Conservation (phyloP, 2,797 vertebrate species). For the Distichodus sexfasciatus region DNA sequence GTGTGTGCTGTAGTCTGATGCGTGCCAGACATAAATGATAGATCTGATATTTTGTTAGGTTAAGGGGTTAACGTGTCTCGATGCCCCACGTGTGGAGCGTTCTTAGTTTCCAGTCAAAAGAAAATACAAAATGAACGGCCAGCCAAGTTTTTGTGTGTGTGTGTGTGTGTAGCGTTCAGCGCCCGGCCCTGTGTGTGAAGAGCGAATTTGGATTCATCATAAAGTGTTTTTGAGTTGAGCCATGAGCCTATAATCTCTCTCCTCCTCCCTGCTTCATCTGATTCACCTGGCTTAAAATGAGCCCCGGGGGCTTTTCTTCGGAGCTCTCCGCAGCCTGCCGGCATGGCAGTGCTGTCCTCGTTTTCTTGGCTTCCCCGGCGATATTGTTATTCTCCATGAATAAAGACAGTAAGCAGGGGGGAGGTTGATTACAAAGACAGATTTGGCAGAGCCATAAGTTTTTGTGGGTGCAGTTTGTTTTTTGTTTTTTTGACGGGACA, state of each 20-base stretch:
- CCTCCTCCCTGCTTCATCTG: conserved; percentile 48
- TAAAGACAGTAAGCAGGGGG: conserved; percentile 60
- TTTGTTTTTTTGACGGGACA: conserved; percentile 43
- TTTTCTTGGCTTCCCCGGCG: conserved; percentile 67
- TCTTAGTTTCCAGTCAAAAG: no score
- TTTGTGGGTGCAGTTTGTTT: conserved; percentile 36
- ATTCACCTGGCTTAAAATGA: conserved; percentile 76
- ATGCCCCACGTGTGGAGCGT: no score
- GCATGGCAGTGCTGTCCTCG: conserved; percentile 64
- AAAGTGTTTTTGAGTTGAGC: not conserved
- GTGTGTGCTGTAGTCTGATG: no score
- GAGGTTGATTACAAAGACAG: conserved; percentile 65
- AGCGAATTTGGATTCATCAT: not conserved
- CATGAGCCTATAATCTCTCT: conserved; percentile 8
- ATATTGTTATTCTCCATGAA: conserved; percentile 67
- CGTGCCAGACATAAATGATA: no score
- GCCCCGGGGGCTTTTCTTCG: conserved; percentile 61
- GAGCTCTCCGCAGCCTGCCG: conserved; percentile 68
- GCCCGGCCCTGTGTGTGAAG: no score
- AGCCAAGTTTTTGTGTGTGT: no score
- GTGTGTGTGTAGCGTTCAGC: no score
- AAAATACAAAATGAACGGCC: no score
- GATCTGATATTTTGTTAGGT: no score
- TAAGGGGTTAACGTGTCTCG: no score
- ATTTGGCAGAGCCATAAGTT: conserved; percentile 59